phyloP scores from a whole-genome alignment of 2,113 vertebrate genomes.

The Redunca redunca region DNA sequence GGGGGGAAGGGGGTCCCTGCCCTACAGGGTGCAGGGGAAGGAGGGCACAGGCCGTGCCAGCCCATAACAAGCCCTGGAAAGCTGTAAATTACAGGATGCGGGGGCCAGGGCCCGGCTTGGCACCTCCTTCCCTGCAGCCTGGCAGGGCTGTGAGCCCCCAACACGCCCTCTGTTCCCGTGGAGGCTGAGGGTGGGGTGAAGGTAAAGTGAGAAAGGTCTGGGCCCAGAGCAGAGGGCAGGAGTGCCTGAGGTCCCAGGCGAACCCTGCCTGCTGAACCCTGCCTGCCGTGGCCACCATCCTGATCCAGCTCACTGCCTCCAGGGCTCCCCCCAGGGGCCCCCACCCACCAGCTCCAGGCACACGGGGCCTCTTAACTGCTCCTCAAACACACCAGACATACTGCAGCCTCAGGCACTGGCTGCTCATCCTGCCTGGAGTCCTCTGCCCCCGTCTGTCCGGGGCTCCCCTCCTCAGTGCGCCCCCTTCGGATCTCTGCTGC shows the following conservation, averaged over 20 bases:
- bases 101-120: neutral
- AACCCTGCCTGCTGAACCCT: neutral
- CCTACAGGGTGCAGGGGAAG: neutral
- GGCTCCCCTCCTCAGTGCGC: neutral
- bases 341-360: neutral
- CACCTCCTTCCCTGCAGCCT: neutral
- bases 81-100: constrained; percentile 17
- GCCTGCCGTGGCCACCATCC: fast-evolving
- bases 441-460: neutral
- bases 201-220: neutral
- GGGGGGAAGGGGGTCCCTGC: neutral
- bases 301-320: neutral
- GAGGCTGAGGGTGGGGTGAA: neutral
- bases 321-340: neutral
- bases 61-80: neutral
- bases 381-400: neutral
- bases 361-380: neutral
- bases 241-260: neutral
- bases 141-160: neutral
- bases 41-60: neutral
- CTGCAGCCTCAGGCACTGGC: neutral
- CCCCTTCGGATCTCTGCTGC: neutral
- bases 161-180: neutral
- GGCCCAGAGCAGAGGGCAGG: neutral
- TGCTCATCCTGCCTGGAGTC: neutral